Percentiles rank a stretch among this genome's conserved stretches.
phyloP scores from a whole-genome alignment of 2,113 vertebrate species.

The Echinops telfairi region DNA sequence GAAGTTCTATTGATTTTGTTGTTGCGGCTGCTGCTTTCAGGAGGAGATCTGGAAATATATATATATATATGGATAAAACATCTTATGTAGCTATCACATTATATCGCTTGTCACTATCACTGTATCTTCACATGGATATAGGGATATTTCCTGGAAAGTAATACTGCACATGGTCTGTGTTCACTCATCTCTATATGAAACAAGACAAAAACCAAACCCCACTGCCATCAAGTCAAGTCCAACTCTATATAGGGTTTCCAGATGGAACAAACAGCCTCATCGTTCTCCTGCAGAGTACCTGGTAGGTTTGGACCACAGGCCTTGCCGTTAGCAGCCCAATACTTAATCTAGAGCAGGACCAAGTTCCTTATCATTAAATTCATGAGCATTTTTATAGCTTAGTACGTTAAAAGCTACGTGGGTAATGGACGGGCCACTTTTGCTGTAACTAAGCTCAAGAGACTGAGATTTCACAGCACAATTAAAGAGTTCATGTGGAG shows the following conservation, averaged over 20 bases:
- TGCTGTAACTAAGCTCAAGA: neutral
- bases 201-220: too few species aligned
- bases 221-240: too few species aligned
- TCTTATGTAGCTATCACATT: conserved; percentile 55
- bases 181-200: too few species aligned
- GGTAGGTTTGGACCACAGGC: too few species aligned
- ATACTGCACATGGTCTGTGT: neutral
- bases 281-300: too few species aligned
- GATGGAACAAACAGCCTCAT: too few species aligned
- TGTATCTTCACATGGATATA: neutral
- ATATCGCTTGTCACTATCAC: neutral
- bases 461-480: conserved; percentile 1
- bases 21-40: conserved; percentile 61
- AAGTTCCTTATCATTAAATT: neutral
- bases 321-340: too few species aligned
- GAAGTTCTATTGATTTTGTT: conserved; percentile 70
- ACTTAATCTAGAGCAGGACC: too few species aligned
- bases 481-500: neutral
- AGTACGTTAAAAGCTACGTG: neutral
- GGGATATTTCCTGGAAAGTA: conserved; percentile 9
- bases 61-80: conserved; percentile 48
- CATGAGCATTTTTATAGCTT: neutral
- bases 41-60: conserved; percentile 56
- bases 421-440: neutral
- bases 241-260: too few species aligned